Base-by-base conservation (phyloP, 2,113 vertebrate genomes). In the Sitta europaea region DNA sequence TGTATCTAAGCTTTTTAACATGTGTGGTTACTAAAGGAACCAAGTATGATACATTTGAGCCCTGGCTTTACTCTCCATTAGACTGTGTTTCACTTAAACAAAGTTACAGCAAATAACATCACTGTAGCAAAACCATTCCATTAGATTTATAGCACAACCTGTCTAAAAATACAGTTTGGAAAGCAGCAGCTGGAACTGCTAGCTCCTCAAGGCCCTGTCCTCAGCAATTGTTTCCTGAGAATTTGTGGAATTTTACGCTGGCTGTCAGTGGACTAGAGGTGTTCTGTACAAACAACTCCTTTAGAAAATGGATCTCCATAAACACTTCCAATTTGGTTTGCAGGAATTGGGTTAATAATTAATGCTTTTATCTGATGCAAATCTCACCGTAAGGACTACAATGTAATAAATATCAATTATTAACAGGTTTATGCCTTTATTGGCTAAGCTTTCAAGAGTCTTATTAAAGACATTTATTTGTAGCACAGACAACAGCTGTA, bases 391-490 rank as follows among this genome's bases (percentile, higher is more conserved):
- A 75, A 80, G 89, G 78, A 84, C 55, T 36, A 51, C 29, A 38
- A 5, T 45, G 70, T 53, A 84, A 91, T 72, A 96, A 94, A 92
- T 84, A 91, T 61, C 47, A 70, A 72, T 77, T 95, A 88, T 92
- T 84, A 95, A 86, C 76, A 81, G 25, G 48, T 84, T 95, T 81
- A 78, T 94, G 71, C 61, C 70, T 89, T 75, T 85, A 78, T 78
- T 92, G 86, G 80, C 68, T 87, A 68, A 75, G 76, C 73, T 91
- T 92, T 84, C 66, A 65, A 68, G 83, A 62, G 48, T 53, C 73
- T 94, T 95, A 96, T 94, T 91, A 95, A 95, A 97, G 68, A 59
- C 61, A 95, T 94, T 88, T 92, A 94, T 97, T 91, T 92, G 76
- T 45, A 81, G 80, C 11, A 10, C 12, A 92, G 86, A 71, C 59